Evolutionary conservation across 2,797 vertebrate genomes (phyloP).

Genomic region (Betta splendens): DNA sequence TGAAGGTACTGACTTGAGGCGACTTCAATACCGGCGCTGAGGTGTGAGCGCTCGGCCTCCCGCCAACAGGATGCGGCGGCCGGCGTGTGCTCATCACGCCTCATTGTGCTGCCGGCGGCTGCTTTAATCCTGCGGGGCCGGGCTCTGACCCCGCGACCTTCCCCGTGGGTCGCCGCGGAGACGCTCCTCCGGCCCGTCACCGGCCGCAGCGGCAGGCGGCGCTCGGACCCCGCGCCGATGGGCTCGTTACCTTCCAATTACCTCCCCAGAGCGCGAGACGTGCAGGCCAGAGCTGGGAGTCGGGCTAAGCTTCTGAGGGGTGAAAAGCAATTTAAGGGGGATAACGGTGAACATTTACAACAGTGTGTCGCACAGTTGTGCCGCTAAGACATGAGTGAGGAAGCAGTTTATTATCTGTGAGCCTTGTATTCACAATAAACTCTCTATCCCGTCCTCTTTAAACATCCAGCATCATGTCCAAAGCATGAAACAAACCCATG

Average conservation of each 20-base stretch:
- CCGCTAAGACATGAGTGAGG: no score
- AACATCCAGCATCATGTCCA: no score
- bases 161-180: slow-evolving; percentile 61
- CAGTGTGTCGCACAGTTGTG: no score
- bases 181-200: slow-evolving; percentile 49
- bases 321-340: no score
- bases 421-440: no score
- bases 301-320: no score
- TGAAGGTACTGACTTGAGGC: slow-evolving; percentile 72
- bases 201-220: slow-evolving; percentile 46
- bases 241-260: slow-evolving; percentile 46
- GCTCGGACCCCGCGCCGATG: slow-evolving; percentile 56
- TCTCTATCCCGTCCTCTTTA: no score
- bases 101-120: slow-evolving; percentile 67
- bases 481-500: no score
- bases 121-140: slow-evolving; percentile 70
- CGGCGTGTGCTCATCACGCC: slow-evolving; percentile 67
- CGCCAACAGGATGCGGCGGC: slow-evolving; percentile 40
- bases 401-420: no score
- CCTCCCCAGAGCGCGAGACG: no score
- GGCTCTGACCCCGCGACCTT: slow-evolving; percentile 59
- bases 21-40: slow-evolving; percentile 54
- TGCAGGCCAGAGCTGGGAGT: no score
- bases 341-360: no score
- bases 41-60: slow-evolving; percentile 58